Evolutionary conservation across 1,140 invertebrate genomes (phyloP).

Genomic region (Paraescarpia echinospica): DNA sequence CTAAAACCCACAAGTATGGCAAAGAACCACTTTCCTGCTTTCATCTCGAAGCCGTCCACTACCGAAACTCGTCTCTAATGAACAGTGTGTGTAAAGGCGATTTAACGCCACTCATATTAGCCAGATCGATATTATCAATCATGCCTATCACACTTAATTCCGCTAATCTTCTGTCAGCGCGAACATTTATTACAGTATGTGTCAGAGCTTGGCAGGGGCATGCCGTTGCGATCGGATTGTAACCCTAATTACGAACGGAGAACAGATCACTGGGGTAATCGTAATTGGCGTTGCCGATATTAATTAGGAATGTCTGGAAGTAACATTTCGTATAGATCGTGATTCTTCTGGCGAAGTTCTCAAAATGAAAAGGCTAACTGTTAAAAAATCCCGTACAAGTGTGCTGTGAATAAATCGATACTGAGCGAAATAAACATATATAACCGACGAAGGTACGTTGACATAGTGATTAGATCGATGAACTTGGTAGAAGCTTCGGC

Average conservation of each 20-base stretch:
- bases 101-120: not conserved
- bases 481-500: no score
- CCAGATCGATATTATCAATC: not conserved
- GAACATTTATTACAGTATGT: not conserved
- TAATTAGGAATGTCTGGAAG: not conserved
- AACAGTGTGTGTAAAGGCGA: not conserved
- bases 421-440: no score
- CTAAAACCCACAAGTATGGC: not conserved
- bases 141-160: not conserved
- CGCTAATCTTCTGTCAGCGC: not conserved
- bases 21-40: not conserved
- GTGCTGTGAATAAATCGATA: not conserved
- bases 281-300: not conserved
- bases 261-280: not conserved
- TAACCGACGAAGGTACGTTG: no score
- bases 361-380: no score
- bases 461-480: no score
- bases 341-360: not conserved
- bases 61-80: not conserved
- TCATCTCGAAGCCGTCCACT: not conserved
- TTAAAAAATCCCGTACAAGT: not conserved
- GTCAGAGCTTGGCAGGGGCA: not conserved
- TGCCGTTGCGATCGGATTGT: not conserved
- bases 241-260: not conserved
- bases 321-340: not conserved